Percentiles rank a stretch among this genome's conserved stretches.
Conservation (phyloP, 2,113 vertebrate species). For the Cervus canadensis region DNA sequence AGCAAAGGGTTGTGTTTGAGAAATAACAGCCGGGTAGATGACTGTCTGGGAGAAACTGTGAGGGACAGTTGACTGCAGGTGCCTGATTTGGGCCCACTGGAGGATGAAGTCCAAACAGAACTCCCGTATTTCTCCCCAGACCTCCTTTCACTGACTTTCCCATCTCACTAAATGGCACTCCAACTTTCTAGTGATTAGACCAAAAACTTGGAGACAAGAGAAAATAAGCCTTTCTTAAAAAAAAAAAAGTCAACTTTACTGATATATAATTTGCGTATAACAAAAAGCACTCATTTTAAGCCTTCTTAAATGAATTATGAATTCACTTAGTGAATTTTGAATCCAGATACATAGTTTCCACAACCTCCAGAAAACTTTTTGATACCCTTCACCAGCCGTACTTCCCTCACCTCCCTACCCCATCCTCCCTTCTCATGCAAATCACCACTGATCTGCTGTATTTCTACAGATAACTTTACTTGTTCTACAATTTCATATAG, state of each 20-base stretch:
- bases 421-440: not conserved
- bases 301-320: not conserved
- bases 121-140: not conserved
- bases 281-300: not conserved
- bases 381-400: not conserved
- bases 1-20: not conserved
- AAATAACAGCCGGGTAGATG: not conserved
- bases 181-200: not conserved
- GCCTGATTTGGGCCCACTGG: not conserved
- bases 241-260: not conserved
- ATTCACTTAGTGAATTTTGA: not conserved
- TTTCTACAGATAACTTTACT: not conserved
- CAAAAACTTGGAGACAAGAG: not conserved
- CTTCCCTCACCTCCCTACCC: not conserved
- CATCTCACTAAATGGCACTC: not conserved
- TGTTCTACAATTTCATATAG: not conserved
- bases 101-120: not conserved
- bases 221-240: not conserved
- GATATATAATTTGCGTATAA: not conserved
- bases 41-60: not conserved
- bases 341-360: not conserved
- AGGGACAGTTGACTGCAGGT: not conserved
- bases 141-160: not conserved
- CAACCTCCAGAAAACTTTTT: not conserved
- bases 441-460: not conserved